A percentile compares a stretch with the other conserved stretches of the same genome.
Evolutionary conservation across 2,113 vertebrate genomes (phyloP).

Genomic region (Calonectris borealis): DNA sequence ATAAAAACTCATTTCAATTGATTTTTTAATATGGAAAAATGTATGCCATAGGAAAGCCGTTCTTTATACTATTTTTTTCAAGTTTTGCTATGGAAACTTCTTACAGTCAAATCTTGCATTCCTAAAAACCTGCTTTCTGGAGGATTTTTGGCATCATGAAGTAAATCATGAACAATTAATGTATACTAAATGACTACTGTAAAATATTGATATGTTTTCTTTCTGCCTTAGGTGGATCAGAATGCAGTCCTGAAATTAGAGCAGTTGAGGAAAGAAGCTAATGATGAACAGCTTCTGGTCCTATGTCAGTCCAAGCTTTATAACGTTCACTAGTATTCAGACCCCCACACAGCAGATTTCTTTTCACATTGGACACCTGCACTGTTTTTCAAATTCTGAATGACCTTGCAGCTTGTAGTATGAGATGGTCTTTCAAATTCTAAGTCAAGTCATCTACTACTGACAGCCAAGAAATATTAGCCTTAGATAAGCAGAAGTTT

Average conservation of each 20-base stretch:
- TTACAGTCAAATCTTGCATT: background rate
- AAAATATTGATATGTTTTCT: constrained; percentile 7
- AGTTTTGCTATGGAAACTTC: constrained; percentile 18
- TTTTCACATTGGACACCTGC: background rate
- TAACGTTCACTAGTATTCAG: background rate
- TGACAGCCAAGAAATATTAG: background rate
- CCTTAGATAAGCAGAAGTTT: background rate
- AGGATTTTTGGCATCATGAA: background rate
- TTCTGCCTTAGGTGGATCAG: background rate
- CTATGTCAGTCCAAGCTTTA: background rate
- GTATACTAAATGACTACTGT: background rate
- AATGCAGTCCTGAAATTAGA: background rate
- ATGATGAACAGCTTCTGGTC: background rate
- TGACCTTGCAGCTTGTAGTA: background rate
- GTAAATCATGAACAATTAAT: constrained; percentile 11
- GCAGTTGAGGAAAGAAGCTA: background rate
- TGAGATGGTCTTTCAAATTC: background rate
- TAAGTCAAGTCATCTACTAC: background rate
- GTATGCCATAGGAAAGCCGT: background rate
- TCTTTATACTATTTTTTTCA: constrained; percentile 14
- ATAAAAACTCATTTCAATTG: constrained; percentile 33
- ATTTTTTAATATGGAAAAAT: constrained; percentile 56
- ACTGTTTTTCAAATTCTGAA: background rate
- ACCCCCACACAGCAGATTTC: background rate
- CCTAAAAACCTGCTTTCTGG: background rate